Conservation (phyloP, 1,140 invertebrate genomes). For the Ridgeia piscesae region DNA sequence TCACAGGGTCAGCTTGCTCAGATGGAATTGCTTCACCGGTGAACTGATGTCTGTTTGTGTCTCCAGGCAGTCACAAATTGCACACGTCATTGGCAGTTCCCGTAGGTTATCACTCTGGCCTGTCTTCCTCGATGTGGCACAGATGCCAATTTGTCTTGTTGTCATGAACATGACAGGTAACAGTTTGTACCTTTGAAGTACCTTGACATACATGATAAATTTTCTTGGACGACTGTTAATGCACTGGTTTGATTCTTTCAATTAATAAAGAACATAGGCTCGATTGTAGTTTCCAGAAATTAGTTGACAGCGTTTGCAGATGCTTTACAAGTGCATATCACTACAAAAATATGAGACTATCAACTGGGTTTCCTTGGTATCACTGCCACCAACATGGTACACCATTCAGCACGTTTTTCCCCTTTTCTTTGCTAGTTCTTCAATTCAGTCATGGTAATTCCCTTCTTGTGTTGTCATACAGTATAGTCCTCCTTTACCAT, state of each 20-base stretch:
- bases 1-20: too few relatives aligned
- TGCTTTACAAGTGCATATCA: background rate
- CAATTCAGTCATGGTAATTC: background rate
- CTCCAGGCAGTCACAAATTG: background rate
- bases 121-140: background rate
- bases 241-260: background rate
- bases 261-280: background rate
- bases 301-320: background rate
- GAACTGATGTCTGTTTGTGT: background rate
- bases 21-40: background rate
- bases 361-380: too few relatives aligned
- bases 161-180: background rate
- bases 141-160: too few relatives aligned
- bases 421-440: background rate
- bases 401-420: background rate
- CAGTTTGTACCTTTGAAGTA: background rate
- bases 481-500: background rate
- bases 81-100: background rate
- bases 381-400: background rate
- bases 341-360: background rate
- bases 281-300: background rate
- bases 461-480: background rate
- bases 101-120: background rate
- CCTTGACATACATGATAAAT: too few relatives aligned
- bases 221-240: too few relatives aligned